A percentile compares a stretch with the other conserved stretches of the same genome.
These are phyloP conservation scores for Anabacerthia variegaticeps DNA, from an alignment of 2,797 vertebrate genomes.

Conservation along the genomic window DNA sequence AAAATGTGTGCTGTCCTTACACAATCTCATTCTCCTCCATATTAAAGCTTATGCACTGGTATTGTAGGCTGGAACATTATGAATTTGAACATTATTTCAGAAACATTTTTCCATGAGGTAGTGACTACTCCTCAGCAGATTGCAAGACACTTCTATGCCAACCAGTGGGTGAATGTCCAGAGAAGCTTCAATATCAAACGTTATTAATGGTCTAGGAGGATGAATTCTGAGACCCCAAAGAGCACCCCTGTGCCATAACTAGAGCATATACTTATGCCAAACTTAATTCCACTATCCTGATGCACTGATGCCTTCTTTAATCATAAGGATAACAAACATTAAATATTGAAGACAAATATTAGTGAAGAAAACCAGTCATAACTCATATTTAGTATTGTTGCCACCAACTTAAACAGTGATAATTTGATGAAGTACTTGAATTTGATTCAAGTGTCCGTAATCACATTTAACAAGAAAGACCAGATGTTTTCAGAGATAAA, in stretches of 20 bases:
- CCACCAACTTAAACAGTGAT: not conserved
- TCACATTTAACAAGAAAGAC: not conserved
- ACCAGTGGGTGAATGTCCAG: not conserved
- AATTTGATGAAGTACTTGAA: not conserved
- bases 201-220: not conserved
- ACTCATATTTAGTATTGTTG: not conserved
- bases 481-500: not conserved
- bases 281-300: not conserved
- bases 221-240: not conserved
- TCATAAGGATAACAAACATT: not conserved
- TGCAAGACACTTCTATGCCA: not conserved
- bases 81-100: not conserved
- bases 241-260: not conserved
- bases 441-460: not conserved
- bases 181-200: not conserved
- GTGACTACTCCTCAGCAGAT: not conserved
- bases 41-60: not conserved
- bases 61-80: not conserved
- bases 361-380: not conserved
- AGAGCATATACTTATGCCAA: not conserved
- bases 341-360: not conserved
- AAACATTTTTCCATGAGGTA: not conserved
- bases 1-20: accelerated
- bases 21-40: not conserved
- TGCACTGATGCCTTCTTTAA: not conserved